Evolutionary conservation across 2,888 invertebrate species (phyloP), one percentile per base, ranked within the genome.

Genomic region (Peribatodes rhomboidaria): DNA sequence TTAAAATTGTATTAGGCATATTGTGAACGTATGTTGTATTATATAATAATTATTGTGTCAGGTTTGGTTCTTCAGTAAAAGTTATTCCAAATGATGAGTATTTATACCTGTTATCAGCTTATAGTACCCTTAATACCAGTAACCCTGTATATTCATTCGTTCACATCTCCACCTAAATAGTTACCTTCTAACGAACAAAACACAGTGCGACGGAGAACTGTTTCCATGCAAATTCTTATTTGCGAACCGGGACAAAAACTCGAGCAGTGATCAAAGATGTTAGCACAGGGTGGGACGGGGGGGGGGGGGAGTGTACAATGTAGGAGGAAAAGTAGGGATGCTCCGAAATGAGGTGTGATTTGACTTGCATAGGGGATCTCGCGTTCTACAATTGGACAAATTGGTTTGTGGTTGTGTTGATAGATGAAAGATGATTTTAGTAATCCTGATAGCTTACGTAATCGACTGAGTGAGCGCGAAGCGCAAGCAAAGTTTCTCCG

Each of bases 151-250:
- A n/a, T 27, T 27, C 2, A 27, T 27, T 27, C 27, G 2, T 27
- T 27, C 11, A 1, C 1, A 11, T 18, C 10, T 11, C 11, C 11
- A 20, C 20, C 11, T 22, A 22, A 11, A 11, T 16, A 42, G 13
- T 37, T 14, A 35, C 42, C n/a, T 20, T n/a, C 53, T 53, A 60
- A 60, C 60, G 55, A 61, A 78, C 76, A 72, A 75, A 73, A 75
- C 76, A 74, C 70, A 76, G 77, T 75, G 77, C 75, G 76, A 76
- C 75, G 77, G 76, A 76, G 76, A 75, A 77, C 77, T 68, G 79
- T 86, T 83, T 84, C 75, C 79, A 86, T 86, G 85, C 79, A 79
- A 85, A 86, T 85, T 80, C 77, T 79, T 78, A 80, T 80, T 81
- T 79, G 75, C 69, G 42, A 52, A 74, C 63, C 56, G 72, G 70